phyloP scores from a whole-genome alignment of 1,140 invertebrate genomes.

The Anastrepha ludens region DNA sequence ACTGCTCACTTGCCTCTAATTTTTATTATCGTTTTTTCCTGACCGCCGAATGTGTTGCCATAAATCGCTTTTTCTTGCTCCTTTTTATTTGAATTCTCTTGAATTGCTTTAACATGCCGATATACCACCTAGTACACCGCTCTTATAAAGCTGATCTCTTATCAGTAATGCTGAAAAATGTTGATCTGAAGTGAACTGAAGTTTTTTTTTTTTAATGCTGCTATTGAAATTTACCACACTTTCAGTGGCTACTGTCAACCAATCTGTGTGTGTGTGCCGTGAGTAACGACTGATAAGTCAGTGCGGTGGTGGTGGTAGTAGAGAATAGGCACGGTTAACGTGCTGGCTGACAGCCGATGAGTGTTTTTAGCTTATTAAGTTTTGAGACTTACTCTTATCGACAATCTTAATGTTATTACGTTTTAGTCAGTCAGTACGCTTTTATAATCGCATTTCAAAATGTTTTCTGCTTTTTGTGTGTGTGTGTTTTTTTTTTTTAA shows the following conservation, averaged over 20 bases:
- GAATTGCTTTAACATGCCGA: not conserved
- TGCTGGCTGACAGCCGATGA: not conserved
- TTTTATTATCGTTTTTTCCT: not conserved
- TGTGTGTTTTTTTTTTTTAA: not conserved
- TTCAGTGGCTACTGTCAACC: not conserved
- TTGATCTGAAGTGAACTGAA: slow-evolving; percentile 1
- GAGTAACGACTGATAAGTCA: not conserved
- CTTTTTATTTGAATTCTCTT: not conserved
- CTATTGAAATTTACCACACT: not conserved
- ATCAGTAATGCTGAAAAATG: slow-evolving; percentile 18
- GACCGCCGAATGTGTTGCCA: not conserved
- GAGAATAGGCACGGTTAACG: not conserved
- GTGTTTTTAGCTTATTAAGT: not conserved
- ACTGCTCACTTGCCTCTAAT: not conserved
- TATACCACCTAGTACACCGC: not conserved
- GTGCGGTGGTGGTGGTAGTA: not conserved
- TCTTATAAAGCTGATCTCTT: not conserved
- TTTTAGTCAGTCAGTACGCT: not conserved
- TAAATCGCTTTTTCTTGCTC: not conserved
- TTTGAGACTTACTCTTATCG: slow-evolving; percentile 15
- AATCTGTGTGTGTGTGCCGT: not conserved
- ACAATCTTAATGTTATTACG: slow-evolving; percentile 27
- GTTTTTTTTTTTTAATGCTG: not conserved
- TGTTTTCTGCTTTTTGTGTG: not conserved
- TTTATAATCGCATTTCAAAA: slow-evolving; percentile 18